Evolutionary conservation across 92 coral and sea anemone species (phyloP).

Genomic region (Diadumene lineata): DNA sequence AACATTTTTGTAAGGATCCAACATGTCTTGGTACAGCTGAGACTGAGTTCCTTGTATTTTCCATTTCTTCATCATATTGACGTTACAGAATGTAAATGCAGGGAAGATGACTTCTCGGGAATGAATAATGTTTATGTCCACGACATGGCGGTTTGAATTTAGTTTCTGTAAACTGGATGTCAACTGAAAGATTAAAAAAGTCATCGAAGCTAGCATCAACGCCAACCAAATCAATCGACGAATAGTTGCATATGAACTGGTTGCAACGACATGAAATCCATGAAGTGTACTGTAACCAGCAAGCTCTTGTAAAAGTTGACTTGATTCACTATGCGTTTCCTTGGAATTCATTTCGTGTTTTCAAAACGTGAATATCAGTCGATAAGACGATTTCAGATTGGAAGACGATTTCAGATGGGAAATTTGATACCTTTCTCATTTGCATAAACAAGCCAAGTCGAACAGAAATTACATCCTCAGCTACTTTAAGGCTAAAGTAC

Average conservation of each 20-base stretch:
- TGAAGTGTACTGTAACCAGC: constrained; percentile 52
- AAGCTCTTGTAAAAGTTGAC: constrained; percentile 23
- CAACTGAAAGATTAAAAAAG: constrained; percentile 12
- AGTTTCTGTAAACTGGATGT: constrained; percentile 24
- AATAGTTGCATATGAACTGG: not conserved
- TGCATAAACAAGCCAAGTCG: too few species aligned
- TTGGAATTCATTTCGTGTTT: too few species aligned
- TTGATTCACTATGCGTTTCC: too few species aligned
- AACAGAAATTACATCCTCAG: too few species aligned
- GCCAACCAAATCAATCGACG: constrained; percentile 43
- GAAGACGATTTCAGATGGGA: too few species aligned
- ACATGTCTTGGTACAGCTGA: constrained; percentile 34
- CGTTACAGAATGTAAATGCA: constrained; percentile 56
- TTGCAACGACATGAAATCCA: constrained; percentile 42
- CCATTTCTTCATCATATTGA: constrained; percentile 46
- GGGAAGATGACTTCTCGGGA: constrained; percentile 51
- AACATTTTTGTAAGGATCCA: constrained; percentile 12
- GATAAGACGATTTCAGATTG: too few species aligned
- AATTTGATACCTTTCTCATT: too few species aligned
- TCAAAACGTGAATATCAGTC: too few species aligned
- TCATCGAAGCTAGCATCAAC: constrained; percentile 13
- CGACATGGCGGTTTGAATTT: constrained; percentile 18
- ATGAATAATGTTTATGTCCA: constrained; percentile 17
- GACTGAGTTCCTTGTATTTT: constrained; percentile 46
- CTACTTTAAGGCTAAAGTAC: too few species aligned